Conservation (phyloP, 2,888 invertebrate genomes). For the Hybos culiciformis region DNA sequence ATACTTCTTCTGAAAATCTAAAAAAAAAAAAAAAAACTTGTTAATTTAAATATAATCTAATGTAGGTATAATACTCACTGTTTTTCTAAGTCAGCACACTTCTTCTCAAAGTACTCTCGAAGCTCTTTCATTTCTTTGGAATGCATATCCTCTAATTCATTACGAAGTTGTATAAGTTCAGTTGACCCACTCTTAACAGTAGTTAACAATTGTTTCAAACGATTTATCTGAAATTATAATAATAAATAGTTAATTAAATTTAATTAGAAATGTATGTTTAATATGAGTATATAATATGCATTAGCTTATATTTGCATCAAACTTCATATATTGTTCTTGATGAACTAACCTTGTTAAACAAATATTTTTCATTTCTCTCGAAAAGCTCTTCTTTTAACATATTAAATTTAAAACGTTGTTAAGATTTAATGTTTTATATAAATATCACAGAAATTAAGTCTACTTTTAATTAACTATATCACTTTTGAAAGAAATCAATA, state of each 20-base stretch:
- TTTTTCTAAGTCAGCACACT: conserved; percentile 65
- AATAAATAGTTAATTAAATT: background rate
- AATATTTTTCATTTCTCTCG: no score
- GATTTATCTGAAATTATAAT: conserved; percentile 16
- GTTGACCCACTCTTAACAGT: conserved; percentile 44
- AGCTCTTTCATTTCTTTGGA: conserved; percentile 65
- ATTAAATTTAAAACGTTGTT: no score
- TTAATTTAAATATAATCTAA: background rate
- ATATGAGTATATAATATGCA: no score
- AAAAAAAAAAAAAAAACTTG: conserved; percentile 12
- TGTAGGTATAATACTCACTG: conserved; percentile 40
- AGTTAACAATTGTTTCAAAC: conserved; percentile 41
- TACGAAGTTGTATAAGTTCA: conserved; percentile 41
- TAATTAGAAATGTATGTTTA: no score
- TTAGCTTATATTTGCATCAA: no score
- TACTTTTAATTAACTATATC: no score
- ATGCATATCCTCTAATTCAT: conserved; percentile 51
- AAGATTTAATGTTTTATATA: no score
- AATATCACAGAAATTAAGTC: no score
- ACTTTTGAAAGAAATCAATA: no score
- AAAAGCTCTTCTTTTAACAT: no score
- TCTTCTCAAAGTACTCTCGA: conserved; percentile 64
- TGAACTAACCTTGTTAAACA: no score
- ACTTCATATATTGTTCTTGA: no score
- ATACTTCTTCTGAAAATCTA: conserved; percentile 52